Base-by-base conservation (phyloP, 2,113 vertebrate genomes). In the Gymnarchus niloticus region DNA sequence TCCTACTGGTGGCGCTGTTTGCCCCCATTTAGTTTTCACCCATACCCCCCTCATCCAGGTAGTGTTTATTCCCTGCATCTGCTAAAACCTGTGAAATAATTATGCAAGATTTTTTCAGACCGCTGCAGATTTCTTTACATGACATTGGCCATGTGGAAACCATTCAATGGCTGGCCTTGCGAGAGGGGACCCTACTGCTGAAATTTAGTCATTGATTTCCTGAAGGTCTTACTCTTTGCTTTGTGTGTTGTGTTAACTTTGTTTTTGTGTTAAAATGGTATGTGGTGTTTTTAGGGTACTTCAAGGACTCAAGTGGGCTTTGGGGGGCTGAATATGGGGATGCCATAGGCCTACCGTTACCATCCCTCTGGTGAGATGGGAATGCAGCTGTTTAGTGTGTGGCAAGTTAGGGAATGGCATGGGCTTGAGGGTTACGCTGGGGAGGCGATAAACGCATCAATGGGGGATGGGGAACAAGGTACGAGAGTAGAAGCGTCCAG, bases 1-100 rank as follows among this genome's bases (percentile, higher is more conserved):
- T 61, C 59, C n/a, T n/a, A n/a, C n/a, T n/a, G n/a, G n/a, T n/a
- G n/a, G 56, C 25, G 21, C 23, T 8, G 56, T 2, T 61, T 44
- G 8, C 17, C 6, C 3, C 37, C 37, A 25, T 23, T 10, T 69
- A 5, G 5, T 19, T 46, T 37, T 46, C 56, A 7, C 48, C 25
- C 10, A 5, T 21, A 28, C 51, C 37, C 10, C 6, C 25, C 21
- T 54, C 54, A 33, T 52, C 14, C 76, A 81, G 19, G 33, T 69
- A 78, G 25, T 83, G 59, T 73, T 83, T 86, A 69, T 81, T 25
- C 56, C n/a, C 56, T 21, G 28, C 84, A 4, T 25, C 33, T 25
- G 61, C 10, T 85, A 54, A 76, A 76, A n/a, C 25, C 48, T 21
- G 48, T 14, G n/a, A 33, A 33, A 51, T 69, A 14, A 7, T 84